Evolutionary conservation across 1,140 invertebrate species (phyloP), one percentile per base, ranked within the genome.

Genomic region (Drosophila miranda): DNA sequence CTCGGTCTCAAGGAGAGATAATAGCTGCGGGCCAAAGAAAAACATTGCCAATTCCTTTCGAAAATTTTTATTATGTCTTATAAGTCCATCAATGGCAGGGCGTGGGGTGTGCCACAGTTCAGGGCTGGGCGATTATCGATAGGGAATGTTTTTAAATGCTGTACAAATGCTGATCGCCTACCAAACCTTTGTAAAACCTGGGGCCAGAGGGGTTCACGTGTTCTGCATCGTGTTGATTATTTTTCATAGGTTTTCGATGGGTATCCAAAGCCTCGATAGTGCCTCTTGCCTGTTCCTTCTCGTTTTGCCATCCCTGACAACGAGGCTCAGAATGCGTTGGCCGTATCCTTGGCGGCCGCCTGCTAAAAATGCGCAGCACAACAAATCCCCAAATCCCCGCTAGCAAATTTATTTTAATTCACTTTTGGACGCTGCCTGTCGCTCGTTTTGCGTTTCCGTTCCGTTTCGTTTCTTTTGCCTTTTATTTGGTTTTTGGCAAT

Each of bases 341-440:
- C 50, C 66, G 67, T 77, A 66, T 76, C 68, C 74, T 78, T 86
- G 67, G 60, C 52, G 56, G 14, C 55, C 68, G 41, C 49, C 72
- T 87, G 75, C 82, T 82, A 78, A 86, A 86, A 87, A 87, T 86
- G 82, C 82, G 82, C 78, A 75, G 75, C 78, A 78, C 82, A 87
- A 87, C 82, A 86, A 86, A 86, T 86, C 82, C 82, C 82, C 51
- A 86, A 86, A 86, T 87, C 82, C 82, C 82, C 82, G 82, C 82
- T 59, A 86, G 82, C 82, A 86, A 86, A 87, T 87, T 87, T 87
- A 87, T 87, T 87, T 87, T 87, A 87, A 87, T 87, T 87, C 82
- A 86, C 82, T 87, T 86, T 86, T 86, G 78, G 82, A 87, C 78
- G 66, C 69, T 59, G 67, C 73, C 69, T 75, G 58, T 70, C 66